phyloP scores from a whole-genome alignment of 1,140 invertebrate species.

The Hirudo medicinalis region DNA sequence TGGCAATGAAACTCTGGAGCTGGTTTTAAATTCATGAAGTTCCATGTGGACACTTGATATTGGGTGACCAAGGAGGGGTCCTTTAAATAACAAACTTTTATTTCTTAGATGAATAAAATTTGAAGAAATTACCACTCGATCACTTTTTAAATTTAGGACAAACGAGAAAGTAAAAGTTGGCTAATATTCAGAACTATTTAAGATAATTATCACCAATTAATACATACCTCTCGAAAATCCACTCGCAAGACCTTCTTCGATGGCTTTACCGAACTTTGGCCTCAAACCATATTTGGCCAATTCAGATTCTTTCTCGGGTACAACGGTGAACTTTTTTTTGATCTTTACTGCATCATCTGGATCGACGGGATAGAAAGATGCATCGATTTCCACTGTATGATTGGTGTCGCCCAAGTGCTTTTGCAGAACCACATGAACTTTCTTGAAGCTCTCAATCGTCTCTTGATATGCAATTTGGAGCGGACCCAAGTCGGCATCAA shows the following conservation, averaged over 20 bases:
- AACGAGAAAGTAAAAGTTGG: too few species aligned
- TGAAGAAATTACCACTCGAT: too few species aligned
- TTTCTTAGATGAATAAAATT: too few species aligned
- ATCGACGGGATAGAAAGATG: constrained; percentile 29
- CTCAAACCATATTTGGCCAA: constrained; percentile 28
- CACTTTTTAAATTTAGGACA: too few species aligned
- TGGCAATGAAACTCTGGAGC: constrained; percentile 57
- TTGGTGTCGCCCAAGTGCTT: constrained; percentile 48
- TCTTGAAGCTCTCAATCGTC: constrained; percentile 44
- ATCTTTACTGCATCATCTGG: not conserved
- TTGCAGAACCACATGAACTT: constrained; percentile 42
- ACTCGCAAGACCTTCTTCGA: constrained; percentile 43
- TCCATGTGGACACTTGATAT: constrained; percentile 60
- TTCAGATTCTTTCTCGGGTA: constrained; percentile 21
- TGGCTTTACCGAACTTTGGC: constrained; percentile 39
- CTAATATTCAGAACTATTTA: too few species aligned
- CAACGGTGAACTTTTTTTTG: constrained; percentile 9
- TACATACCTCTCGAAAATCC: constrained; percentile 31
- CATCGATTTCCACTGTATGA: constrained; percentile 29
- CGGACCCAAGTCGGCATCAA: constrained; percentile 79
- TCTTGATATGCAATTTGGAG: constrained; percentile 89
- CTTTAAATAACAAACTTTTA: constrained; percentile 23
- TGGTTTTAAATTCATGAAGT: constrained; percentile 60
- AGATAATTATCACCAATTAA: not conserved
- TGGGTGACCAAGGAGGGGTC: constrained; percentile 45